Evolutionary conservation across 2,888 invertebrate genomes (phyloP), one percentile per base, ranked within the genome.

Genomic region (Platycheirus rosarum): DNA sequence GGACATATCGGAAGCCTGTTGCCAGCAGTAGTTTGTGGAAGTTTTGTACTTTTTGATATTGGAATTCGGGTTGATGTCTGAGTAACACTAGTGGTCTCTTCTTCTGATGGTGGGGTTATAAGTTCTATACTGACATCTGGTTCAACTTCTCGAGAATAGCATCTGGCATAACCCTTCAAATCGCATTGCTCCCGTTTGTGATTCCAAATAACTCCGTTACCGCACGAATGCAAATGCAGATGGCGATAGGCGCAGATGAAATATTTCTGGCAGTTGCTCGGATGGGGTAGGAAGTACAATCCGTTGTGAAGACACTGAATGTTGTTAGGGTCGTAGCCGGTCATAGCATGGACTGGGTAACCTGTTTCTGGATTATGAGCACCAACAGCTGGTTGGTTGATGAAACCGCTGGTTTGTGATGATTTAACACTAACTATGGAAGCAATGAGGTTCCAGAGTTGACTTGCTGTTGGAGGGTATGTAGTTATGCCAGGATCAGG

Each of bases 241-340:
- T 88, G 87, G 0, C 87, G 88, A 49, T 89, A 89, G 18, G 89
- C 88, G 63, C 90, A 90, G 13, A 90, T 86, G 42, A 87, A 89
- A 79, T 89, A 90, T 32, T 85, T 63, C 37, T 86, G 86, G 51
- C 90, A 90, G 11, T 85, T 85, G 2, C 32, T 84, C 2, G 89
- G 89, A 86, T 90, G 89, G 3, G 90, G 90, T 53, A 90, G 51
- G 73, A 90, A 90, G 73, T 90, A 90, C 11, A 89, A 87, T 0
- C 89, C 89, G 63, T 87, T 88, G 63, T 89, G 89, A 2, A 87
- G 85, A 42, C 90, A 90, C 13, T 86, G 86, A 1, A 89, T 82
- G 9, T 87, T 78, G 9, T 82, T 23, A 0, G 89, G 86, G 74
- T 89, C 86, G 77, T 88, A 89, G 11, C 85, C 86, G 0, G 74